These are phyloP conservation scores for Corythoichthys intestinalis DNA, from an alignment of 2,113 vertebrate genomes.

Conservation along the genomic window DNA sequence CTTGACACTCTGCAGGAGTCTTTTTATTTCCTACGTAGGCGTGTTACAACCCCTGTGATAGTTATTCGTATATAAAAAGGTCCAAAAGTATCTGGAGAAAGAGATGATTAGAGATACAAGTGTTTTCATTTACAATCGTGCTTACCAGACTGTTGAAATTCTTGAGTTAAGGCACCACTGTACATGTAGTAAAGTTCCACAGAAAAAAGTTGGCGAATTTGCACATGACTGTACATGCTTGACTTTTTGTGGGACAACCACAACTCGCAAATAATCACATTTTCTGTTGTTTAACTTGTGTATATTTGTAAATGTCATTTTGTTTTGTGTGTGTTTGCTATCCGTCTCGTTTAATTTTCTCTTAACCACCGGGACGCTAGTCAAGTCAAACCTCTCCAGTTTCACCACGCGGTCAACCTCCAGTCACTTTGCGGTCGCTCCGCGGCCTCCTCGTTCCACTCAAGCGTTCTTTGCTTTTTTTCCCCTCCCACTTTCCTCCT, in stretches of 20 bases:
- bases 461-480: slow-evolving; percentile 19
- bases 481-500: not conserved
- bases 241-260: no score
- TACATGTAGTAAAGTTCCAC: no score
- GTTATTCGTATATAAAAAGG: no score
- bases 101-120: no score
- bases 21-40: not conserved
- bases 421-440: slow-evolving; percentile 34
- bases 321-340: not conserved
- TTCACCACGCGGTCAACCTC: slow-evolving; percentile 25
- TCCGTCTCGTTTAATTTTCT: slow-evolving; percentile 14
- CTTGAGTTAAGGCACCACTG: no score
- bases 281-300: not conserved
- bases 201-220: no score
- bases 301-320: not conserved
- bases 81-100: not conserved
- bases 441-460: slow-evolving; percentile 35
- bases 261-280: no score
- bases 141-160: no score
- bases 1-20: slow-evolving; percentile 16
- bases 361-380: slow-evolving; percentile 11
- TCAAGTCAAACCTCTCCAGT: slow-evolving; percentile 30
- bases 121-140: no score
- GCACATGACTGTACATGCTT: no score
- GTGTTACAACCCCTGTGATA: slow-evolving; percentile 14